phyloP scores from a whole-genome alignment of 2,888 invertebrate species.

The Corbicula japonica region DNA sequence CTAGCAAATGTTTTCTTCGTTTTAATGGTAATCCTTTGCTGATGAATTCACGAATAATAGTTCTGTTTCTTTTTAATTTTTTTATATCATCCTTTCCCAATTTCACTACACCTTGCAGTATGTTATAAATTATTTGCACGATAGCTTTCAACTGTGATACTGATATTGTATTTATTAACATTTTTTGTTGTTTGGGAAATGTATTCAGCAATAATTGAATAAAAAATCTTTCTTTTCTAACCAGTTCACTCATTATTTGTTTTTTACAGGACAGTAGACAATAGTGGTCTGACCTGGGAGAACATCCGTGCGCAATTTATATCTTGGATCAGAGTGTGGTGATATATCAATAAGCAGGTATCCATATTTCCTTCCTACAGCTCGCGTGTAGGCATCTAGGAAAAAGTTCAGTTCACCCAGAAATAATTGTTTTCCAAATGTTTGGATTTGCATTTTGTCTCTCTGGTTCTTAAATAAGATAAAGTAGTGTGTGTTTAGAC shows the following conservation, averaged over 20 bases:
- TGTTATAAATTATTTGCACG: constrained; percentile 41
- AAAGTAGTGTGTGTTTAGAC: constrained; percentile 61
- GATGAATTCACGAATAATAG: constrained; percentile 40
- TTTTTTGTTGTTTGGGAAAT: constrained; percentile 11
- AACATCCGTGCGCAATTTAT: constrained; percentile 48
- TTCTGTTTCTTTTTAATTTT: constrained; percentile 31
- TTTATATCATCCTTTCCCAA: constrained; percentile 25
- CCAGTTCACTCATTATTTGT: background rate
- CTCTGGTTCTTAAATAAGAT: constrained; percentile 51
- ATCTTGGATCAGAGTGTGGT: too few species aligned
- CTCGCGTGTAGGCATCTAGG: constrained; percentile 46
- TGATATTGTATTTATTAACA: constrained; percentile 26
- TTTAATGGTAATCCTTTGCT: constrained; percentile 29
- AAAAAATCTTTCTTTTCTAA: constrained; percentile 31
- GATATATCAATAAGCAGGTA: constrained; percentile 57
- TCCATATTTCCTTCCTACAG: constrained; percentile 40
- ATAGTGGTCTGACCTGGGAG: constrained; percentile 52
- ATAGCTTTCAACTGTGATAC: constrained; percentile 35
- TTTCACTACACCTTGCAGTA: constrained; percentile 7
- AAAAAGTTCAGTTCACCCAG: constrained; percentile 38
- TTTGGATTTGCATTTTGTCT: constrained; percentile 51
- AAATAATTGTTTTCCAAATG: constrained; percentile 58
- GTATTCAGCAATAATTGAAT: constrained; percentile 20
- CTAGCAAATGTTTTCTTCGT: constrained; percentile 20
- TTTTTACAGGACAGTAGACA: too few species aligned